A percentile compares a stretch with the other conserved stretches of the same genome.
These are phyloP conservation scores for Morone chrysops DNA, from an alignment of 2,113 vertebrate species.

Conservation along the genomic window DNA sequence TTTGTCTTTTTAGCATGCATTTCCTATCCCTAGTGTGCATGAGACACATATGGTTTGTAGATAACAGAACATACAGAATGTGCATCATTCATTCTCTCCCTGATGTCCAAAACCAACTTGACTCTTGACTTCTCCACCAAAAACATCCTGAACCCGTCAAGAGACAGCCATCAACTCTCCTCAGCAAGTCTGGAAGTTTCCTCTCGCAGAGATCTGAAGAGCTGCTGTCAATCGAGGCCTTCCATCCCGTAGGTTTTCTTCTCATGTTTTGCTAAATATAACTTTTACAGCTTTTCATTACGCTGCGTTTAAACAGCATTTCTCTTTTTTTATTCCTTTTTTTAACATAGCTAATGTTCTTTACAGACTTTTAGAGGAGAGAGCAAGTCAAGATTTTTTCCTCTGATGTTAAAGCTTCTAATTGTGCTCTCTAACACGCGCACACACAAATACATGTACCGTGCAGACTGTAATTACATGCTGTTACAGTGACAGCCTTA, in stretches of 20 bases:
- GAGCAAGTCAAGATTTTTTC: neutral
- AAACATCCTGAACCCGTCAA: slow-evolving; percentile 12
- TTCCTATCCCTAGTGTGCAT: neutral
- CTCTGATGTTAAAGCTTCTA: slow-evolving; percentile 28
- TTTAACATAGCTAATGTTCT: neutral
- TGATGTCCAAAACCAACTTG: neutral
- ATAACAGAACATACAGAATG: neutral
- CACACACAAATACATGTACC: neutral
- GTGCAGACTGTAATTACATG: slow-evolving; percentile 48
- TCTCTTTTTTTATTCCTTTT: neutral
- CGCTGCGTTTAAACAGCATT: slow-evolving; percentile 7
- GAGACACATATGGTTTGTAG: neutral
- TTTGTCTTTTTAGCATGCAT: neutral
- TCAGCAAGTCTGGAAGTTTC: slow-evolving; percentile 37
- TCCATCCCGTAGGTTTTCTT: slow-evolving; percentile 53
- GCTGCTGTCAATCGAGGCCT: slow-evolving; percentile 25
- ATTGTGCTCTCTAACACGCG: slow-evolving; percentile 31
- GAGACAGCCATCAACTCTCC: slow-evolving; percentile 28
- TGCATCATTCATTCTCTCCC: neutral
- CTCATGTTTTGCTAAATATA: slow-evolving; percentile 63
- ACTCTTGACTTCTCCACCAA: neutral
- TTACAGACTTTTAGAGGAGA: slow-evolving; percentile 21
- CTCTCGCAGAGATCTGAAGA: slow-evolving; percentile 28
- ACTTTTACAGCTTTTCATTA: slow-evolving; percentile 64
- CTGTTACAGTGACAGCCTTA: slow-evolving; percentile 37